phyloP scores from a whole-genome alignment of 1,140 invertebrate genomes.

The Protaetia brevitarsis region DNA sequence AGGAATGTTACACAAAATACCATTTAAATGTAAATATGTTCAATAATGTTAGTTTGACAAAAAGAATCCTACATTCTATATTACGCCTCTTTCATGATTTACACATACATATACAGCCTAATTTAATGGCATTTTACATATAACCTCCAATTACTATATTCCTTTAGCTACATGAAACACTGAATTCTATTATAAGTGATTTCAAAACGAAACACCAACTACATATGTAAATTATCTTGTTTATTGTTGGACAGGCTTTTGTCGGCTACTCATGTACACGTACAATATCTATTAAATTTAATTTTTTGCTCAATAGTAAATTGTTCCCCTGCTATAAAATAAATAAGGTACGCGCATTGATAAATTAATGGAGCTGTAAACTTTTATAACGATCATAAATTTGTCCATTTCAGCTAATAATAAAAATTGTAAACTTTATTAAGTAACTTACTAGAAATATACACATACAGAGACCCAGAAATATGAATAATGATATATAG shows the following conservation, averaged over 20 bases:
- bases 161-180: not conserved
- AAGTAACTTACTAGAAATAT: not conserved
- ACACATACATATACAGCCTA: too few species aligned
- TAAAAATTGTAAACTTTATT: conserved; percentile 3
- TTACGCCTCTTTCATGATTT: too few species aligned
- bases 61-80: too few species aligned
- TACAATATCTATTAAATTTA: conserved; percentile 7
- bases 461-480: not conserved
- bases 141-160: not conserved
- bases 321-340: not conserved
- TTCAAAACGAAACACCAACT: too few species aligned
- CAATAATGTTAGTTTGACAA: too few species aligned
- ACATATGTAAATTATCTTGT: not conserved
- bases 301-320: not conserved
- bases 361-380: conserved; percentile 14
- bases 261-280: not conserved
- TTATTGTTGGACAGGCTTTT: not conserved
- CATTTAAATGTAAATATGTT: too few species aligned
- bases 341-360: not conserved
- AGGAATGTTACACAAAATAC: too few species aligned
- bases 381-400: not conserved
- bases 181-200: not conserved
- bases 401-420: not conserved
- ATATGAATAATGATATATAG: not conserved
- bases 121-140: not conserved